phyloP scores from a whole-genome alignment of 2,888 invertebrate genomes.

The Globia sparganii region DNA sequence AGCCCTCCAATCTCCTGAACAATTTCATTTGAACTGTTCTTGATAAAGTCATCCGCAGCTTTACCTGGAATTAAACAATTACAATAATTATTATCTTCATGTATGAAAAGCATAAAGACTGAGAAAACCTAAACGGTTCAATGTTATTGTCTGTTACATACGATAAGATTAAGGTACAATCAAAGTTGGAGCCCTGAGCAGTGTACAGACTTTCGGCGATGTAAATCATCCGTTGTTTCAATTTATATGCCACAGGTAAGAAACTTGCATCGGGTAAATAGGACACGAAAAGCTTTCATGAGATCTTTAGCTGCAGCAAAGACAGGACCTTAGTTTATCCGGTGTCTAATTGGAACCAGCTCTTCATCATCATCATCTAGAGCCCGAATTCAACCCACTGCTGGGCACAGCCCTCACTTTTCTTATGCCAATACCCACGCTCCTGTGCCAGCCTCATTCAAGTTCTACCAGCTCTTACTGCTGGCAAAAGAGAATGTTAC shows the following conservation, averaged over 20 bases:
- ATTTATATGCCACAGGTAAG: not conserved
- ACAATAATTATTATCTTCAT: not conserved
- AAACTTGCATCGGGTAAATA: not conserved
- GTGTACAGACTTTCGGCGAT: not conserved
- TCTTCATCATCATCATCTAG: not conserved
- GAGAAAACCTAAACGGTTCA: too few species aligned
- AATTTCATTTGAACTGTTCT: constrained; percentile 23
- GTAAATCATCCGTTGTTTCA: not conserved
- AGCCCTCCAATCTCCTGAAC: constrained; percentile 28
- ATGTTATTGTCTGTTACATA: not conserved
- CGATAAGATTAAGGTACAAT: not conserved
- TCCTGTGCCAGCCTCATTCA: not conserved
- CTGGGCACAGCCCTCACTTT: not conserved
- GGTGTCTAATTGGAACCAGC: not conserved
- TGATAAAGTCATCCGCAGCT: constrained; percentile 10
- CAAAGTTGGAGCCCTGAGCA: not conserved
- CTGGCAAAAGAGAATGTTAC: not conserved
- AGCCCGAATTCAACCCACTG: too few species aligned
- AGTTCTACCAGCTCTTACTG: not conserved
- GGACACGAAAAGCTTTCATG: not conserved
- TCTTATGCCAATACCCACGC: not conserved
- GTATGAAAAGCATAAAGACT: not conserved
- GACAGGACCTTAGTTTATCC: not conserved
- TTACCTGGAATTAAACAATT: constrained; percentile 23
- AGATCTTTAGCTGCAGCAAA: not conserved